Conservation (phyloP, 2,888 invertebrate genomes). For the Penaeus monodon region DNA sequence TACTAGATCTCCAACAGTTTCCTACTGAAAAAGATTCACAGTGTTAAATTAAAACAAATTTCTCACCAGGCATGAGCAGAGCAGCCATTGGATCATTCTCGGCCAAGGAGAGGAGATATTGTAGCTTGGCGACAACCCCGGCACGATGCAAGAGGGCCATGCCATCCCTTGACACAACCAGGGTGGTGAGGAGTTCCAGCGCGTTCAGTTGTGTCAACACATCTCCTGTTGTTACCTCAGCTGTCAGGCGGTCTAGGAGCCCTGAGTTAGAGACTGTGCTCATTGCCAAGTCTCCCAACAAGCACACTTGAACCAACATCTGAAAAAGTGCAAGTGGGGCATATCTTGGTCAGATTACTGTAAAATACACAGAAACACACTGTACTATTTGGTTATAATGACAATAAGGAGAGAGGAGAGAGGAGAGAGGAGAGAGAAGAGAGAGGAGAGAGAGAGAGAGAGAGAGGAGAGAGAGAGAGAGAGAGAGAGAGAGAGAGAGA, state of each 20-base stretch:
- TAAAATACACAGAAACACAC: background rate
- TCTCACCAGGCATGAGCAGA: slow-evolving; percentile 79
- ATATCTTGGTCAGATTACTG: background rate
- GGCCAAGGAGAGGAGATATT: slow-evolving; percentile 75
- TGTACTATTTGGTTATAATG: background rate
- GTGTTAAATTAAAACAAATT: background rate
- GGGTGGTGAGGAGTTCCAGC: slow-evolving; percentile 81
- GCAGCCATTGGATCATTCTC: slow-evolving; percentile 76
- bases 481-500: background rate
- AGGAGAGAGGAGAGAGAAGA: background rate
- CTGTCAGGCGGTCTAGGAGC: slow-evolving; percentile 72
- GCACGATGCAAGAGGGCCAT: slow-evolving; percentile 80
- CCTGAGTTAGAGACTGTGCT: slow-evolving; percentile 49
- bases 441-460: background rate
- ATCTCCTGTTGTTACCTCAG: slow-evolving; percentile 80
- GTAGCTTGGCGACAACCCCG: slow-evolving; percentile 77
- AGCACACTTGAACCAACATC: slow-evolving; percentile 44
- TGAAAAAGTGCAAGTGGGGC: background rate
- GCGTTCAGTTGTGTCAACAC: slow-evolving; percentile 84
- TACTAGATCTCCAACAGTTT: background rate
- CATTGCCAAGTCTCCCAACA: slow-evolving; percentile 42
- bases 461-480: background rate
- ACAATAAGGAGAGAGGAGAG: too few species aligned
- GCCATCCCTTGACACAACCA: slow-evolving; percentile 81
- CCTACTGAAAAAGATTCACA: background rate